Conservation (phyloP, 2,797 vertebrate species). For the Myiothlypis coronata region DNA sequence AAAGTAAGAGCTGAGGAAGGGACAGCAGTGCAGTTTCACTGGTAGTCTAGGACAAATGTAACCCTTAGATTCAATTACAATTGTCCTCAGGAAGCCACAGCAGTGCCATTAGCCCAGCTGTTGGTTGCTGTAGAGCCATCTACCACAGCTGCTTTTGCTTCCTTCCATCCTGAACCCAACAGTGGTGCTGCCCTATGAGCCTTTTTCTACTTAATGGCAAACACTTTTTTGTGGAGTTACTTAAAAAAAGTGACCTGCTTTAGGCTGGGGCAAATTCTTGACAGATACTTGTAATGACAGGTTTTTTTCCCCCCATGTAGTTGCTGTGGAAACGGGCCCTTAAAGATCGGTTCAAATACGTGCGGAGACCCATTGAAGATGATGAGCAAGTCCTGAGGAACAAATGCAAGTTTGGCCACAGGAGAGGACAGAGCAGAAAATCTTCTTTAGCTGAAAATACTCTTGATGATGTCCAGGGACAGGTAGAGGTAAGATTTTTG, state of each 20-base stretch:
- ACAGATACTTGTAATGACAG: not conserved
- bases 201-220: not conserved
- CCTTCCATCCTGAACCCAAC: not conserved
- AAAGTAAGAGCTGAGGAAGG: not conserved
- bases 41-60: not conserved
- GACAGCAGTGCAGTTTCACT: not conserved
- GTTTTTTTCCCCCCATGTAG: not conserved
- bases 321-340: slow-evolving; percentile 76
- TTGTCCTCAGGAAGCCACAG: not conserved
- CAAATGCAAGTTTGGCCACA: slow-evolving; percentile 75
- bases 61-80: not conserved
- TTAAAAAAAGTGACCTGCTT: not conserved
- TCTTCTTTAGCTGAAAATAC: slow-evolving; percentile 15
- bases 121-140: not conserved
- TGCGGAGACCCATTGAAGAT: slow-evolving; percentile 73
- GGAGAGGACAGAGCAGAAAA: slow-evolving; percentile 67
- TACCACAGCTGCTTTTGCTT: not conserved
- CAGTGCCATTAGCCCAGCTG: not conserved
- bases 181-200: not conserved
- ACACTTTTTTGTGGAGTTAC: not conserved
- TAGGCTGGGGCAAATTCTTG: not conserved
- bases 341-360: slow-evolving; percentile 77
- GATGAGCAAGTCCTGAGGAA: slow-evolving; percentile 76
- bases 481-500: slow-evolving; percentile 57
- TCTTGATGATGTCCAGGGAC: not conserved